These are phyloP conservation scores for Petrocephalus microphthalmus DNA, from an alignment of 2,113 vertebrate genomes.

Conservation along the genomic window DNA sequence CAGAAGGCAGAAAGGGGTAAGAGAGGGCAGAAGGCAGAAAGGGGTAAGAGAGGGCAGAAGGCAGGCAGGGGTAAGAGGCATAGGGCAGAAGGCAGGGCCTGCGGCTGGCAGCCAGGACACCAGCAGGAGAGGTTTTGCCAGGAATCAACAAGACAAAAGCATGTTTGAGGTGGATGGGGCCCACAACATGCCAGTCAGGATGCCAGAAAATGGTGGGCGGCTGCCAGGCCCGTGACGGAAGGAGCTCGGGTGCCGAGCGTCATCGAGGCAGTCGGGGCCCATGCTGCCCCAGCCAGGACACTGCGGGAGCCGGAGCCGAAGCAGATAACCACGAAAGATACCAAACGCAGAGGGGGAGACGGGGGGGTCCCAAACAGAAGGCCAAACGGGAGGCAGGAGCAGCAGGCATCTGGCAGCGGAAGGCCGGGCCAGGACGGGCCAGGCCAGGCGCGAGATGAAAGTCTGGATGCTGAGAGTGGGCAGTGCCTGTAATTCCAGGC, in stretches of 20 bases:
- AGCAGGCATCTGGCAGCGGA: not conserved
- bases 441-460: not conserved
- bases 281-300: not conserved
- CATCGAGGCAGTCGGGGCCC: not conserved
- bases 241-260: not conserved
- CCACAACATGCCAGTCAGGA: not conserved
- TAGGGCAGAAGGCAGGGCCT: no score
- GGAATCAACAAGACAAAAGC: not conserved
- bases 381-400: not conserved
- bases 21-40: no score
- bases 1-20: no score
- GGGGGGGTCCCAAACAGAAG: not conserved
- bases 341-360: not conserved
- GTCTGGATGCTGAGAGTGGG: not conserved
- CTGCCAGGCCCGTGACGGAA: not conserved
- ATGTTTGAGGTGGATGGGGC: not conserved
- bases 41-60: no score
- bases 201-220: not conserved
- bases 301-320: not conserved
- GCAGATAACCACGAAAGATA: not conserved
- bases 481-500: not conserved
- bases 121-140: not conserved
- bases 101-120: not conserved
- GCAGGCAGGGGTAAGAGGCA: no score
- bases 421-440: not conserved